A percentile compares a stretch with the other conserved stretches of the same genome.
phyloP scores from a whole-genome alignment of 2,797 vertebrate species.

The Brachyrhaphis roseni region DNA sequence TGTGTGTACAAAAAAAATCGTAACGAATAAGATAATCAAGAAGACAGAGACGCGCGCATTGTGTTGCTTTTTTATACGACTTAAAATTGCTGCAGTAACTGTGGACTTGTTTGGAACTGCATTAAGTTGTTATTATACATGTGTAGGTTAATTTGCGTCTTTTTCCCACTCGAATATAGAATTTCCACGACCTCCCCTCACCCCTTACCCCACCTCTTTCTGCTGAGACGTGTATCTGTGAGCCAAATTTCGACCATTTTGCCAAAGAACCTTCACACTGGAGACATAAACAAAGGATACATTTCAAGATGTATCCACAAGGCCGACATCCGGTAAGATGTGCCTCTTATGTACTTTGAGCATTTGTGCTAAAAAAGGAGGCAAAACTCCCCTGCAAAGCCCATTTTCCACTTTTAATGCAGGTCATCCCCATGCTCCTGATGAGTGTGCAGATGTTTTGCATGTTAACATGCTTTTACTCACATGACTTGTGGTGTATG shows the following conservation, averaged over 20 bases:
- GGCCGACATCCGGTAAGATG: slow-evolving; percentile 91
- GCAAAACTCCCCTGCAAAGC: slow-evolving; percentile 32
- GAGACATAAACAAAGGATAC: slow-evolving; percentile 79
- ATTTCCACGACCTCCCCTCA: slow-evolving; percentile 57
- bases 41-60: slow-evolving; percentile 26
- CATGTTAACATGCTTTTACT: slow-evolving; percentile 61
- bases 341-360: slow-evolving; percentile 59
- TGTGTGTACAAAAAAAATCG: too few relatives aligned
- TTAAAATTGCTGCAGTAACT: background rate
- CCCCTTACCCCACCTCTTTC: slow-evolving; percentile 32
- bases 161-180: slow-evolving; percentile 62
- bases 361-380: slow-evolving; percentile 30
- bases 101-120: slow-evolving; percentile 26
- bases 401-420: slow-evolving; percentile 22
- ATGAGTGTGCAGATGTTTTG: slow-evolving; percentile 58
- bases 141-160: slow-evolving; percentile 68
- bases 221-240: slow-evolving; percentile 66
- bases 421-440: slow-evolving; percentile 52
- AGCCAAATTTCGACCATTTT: slow-evolving; percentile 67
- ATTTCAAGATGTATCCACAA: slow-evolving; percentile 89
- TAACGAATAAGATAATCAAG: slow-evolving; percentile 65
- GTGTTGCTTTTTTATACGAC: slow-evolving; percentile 18
- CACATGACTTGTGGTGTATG: slow-evolving; percentile 48
- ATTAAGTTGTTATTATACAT: slow-evolving; percentile 15
- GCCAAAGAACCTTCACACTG: slow-evolving; percentile 70